A percentile compares a stretch with the other conserved stretches of the same genome.
phyloP scores from a whole-genome alignment of 1,140 invertebrate genomes.

The Lepidotrigona ventralis region DNA sequence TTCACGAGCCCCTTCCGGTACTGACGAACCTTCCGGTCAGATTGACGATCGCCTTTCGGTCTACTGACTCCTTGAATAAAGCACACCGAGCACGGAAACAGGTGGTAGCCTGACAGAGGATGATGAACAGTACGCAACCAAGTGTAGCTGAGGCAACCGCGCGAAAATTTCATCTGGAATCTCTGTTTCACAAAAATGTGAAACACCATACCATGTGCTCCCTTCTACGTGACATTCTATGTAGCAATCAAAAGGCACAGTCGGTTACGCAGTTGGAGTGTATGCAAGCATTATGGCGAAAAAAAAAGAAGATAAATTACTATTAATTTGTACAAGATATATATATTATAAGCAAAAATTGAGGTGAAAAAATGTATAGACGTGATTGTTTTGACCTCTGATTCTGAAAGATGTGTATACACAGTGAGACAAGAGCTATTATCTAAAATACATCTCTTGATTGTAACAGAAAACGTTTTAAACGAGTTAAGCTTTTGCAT shows the following conservation, averaged over 20 bases:
- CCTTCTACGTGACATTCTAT: neutral
- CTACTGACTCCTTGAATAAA: conserved; percentile 35
- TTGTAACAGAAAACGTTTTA: too few species aligned
- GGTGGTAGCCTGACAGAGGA: conserved; percentile 18
- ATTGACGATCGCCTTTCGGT: conserved; percentile 50
- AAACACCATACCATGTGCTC: neutral
- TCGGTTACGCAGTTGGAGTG: neutral
- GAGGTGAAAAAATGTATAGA: neutral
- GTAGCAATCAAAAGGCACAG: neutral
- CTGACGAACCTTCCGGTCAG: conserved; percentile 42
- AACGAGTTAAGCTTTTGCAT: too few species aligned
- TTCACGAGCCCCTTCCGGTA: conserved; percentile 41
- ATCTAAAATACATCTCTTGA: too few species aligned
- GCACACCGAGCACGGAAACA: conserved; percentile 16
- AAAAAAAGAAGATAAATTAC: neutral
- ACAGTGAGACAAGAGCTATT: too few species aligned
- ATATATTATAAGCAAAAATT: neutral
- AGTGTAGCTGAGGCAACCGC: neutral
- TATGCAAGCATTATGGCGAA: neutral
- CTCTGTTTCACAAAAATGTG: neutral
- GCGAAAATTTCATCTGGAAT: conserved; percentile 29
- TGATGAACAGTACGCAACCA: conserved; percentile 32
- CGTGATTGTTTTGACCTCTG: too few species aligned
- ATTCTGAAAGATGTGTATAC: too few species aligned
- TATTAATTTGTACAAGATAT: neutral